Conservation (phyloP, 2,888 invertebrate genomes). For the Drosophila differens region DNA sequence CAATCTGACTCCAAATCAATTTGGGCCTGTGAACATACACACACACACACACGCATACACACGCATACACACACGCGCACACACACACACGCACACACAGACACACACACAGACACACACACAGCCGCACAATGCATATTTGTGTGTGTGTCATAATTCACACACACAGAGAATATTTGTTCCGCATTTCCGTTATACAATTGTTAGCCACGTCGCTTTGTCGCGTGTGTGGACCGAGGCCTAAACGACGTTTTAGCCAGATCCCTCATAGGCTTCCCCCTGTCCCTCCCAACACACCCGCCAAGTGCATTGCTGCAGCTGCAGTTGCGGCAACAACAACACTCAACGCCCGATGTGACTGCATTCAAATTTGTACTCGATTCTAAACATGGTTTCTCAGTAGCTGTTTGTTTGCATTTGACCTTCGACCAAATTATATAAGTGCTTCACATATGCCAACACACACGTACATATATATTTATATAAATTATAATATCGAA, state of each 20-base stretch:
- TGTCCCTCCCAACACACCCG: background rate
- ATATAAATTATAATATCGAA: background rate
- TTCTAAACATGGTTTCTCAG: conserved; percentile 46
- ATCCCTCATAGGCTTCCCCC: background rate
- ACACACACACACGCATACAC: conserved; percentile 22
- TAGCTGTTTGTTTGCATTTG: conserved; percentile 26
- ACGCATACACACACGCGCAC: conserved; percentile 51
- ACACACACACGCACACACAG: conserved; percentile 47
- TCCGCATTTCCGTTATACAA: conserved; percentile 62
- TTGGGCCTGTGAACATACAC: conserved; percentile 68
- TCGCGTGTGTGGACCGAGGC: conserved; percentile 65
- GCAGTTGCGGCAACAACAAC: conserved; percentile 23
- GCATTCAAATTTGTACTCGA: conserved; percentile 48
- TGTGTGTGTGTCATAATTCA: conserved; percentile 44
- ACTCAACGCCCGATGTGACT: conserved; percentile 13
- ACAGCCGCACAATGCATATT: conserved; percentile 2
- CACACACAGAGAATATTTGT: conserved; percentile 45
- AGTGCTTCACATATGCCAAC: conserved; percentile 13
- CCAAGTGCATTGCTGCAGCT: conserved; percentile 28
- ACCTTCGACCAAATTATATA: conserved; percentile 52
- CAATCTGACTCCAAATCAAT: conserved; percentile 73
- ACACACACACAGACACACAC: conserved; percentile 30
- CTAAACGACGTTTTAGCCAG: conserved; percentile 57
- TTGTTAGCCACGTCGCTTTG: conserved; percentile 42
- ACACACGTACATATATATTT: background rate